Base-by-base conservation (phyloP, 37 sponge, comb jelly and placozoan species). In the Cladorhizidae sp. region DNA sequence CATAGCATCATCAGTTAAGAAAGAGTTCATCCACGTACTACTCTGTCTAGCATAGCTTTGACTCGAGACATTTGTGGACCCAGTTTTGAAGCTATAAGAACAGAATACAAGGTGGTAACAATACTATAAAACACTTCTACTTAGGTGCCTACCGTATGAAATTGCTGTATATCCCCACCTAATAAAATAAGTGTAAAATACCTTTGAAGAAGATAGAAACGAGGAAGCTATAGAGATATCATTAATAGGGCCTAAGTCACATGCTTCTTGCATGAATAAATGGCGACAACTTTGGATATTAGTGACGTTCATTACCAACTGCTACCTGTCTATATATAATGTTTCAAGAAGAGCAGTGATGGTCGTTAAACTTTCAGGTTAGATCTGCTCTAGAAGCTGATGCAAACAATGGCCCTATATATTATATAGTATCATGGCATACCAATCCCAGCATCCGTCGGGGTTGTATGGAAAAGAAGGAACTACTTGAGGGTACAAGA, bases 401-500 rank as follows among this genome's bases (percentile, higher is more conserved):
- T n/a, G n/a, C n/a, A n/a, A n/a, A n/a, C n/a, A n/a, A n/a, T n/a
- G n/a, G n/a, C n/a, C n/a, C n/a, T n/a, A n/a, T n/a, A n/a, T n/a
- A n/a, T n/a, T n/a, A n/a, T n/a, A n/a, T n/a, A n/a, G n/a, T n/a
- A n/a, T n/a, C n/a, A 64, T 50, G 26, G 35, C 86, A 58, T 76
- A 93, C 94, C 94, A 93, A 52, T 93, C 94, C 89, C 89, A 93
- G 79, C 94, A 93, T 31, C 90, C 90, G 14, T 81, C 57, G 22
- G 94, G 94, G 59, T 93, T 93, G 25, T 41, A 72, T 37, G 45
- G 37, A 6, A 12, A 32, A 1, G 77, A 77, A 40, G 42, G 83
- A 28, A 45, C 29, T 2, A 55, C 84, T 83, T 93, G 94, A n/a
- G 94, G 94, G 51, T 80, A 93, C 61, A 93, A 42, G 1, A 93